A percentile compares a stretch with the other conserved stretches of the same genome.
phyloP scores from a whole-genome alignment of 2,888 invertebrate species.

The Taphrorychus bicolor region DNA sequence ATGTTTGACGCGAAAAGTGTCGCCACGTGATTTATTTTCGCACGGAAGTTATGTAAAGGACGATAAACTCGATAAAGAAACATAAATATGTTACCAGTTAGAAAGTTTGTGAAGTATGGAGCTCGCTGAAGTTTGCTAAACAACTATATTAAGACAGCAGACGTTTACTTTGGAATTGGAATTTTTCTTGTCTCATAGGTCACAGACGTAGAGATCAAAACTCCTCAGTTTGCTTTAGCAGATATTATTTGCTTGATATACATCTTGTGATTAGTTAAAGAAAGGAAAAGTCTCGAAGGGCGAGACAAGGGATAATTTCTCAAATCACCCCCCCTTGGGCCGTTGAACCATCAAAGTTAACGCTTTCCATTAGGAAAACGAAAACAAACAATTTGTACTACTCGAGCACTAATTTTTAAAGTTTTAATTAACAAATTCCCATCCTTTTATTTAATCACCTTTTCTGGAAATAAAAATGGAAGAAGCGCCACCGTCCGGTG shows the following conservation, averaged over 20 bases:
- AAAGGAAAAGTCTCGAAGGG: neutral
- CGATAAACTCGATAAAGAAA: constrained; percentile 42
- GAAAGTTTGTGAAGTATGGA: constrained; percentile 41
- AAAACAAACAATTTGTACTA: constrained; percentile 44
- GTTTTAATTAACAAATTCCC: constrained; percentile 45
- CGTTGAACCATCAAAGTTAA: constrained; percentile 40
- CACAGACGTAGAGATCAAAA: neutral
- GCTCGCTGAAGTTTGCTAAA: constrained; percentile 38
- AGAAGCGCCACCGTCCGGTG: constrained; percentile 40
- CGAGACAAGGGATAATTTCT: constrained; percentile 30
- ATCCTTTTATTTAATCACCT: constrained; percentile 44
- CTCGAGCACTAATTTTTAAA: constrained; percentile 43
- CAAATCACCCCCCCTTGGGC: constrained; percentile 35
- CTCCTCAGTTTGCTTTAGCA: neutral
- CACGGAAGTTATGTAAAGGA: constrained; percentile 38
- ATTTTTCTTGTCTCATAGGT: constrained; percentile 23
- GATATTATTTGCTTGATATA: too few relatives aligned
- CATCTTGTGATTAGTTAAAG: too few relatives aligned
- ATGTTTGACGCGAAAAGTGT: constrained; percentile 36
- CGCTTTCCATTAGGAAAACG: constrained; percentile 41
- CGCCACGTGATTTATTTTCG: constrained; percentile 39
- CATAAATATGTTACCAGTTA: constrained; percentile 44
- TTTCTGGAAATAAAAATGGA: constrained; percentile 36
- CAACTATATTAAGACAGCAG: constrained; percentile 36
- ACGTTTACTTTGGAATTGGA: constrained; percentile 22